Evolutionary conservation across 2,888 invertebrate species (phyloP).

Genomic region (Gerris lacustris): DNA sequence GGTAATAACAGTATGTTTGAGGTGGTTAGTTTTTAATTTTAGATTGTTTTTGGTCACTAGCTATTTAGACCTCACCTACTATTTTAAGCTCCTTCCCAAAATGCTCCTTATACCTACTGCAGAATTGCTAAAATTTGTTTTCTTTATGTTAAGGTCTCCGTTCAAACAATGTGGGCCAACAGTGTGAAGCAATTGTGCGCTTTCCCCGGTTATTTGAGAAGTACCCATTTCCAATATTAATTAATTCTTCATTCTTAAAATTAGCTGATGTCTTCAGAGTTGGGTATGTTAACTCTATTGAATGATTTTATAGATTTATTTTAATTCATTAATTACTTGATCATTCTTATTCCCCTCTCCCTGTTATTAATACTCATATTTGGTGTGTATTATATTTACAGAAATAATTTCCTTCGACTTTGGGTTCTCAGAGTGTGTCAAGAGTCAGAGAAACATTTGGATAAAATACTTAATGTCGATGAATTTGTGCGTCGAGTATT

Average conservation of each 20-base stretch:
- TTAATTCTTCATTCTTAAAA: constrained; percentile 90
- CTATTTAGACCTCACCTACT: not conserved
- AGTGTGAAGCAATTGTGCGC: constrained; percentile 92
- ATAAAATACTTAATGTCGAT: constrained; percentile 89
- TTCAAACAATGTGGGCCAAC: constrained; percentile 84
- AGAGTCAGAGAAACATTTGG: constrained; percentile 89
- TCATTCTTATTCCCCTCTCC: not conserved
- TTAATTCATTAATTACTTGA: not conserved
- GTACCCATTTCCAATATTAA: constrained; percentile 93
- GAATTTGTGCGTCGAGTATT: constrained; percentile 83
- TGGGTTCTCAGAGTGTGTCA: constrained; percentile 88
- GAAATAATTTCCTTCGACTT: constrained; percentile 80
- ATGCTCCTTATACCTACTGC: too few relatives aligned
- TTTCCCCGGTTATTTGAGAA: constrained; percentile 91
- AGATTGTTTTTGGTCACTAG: too few relatives aligned
- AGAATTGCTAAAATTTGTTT: not conserved
- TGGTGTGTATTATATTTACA: constrained; percentile 33
- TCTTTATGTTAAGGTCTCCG: constrained; percentile 55
- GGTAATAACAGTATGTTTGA: too few relatives aligned
- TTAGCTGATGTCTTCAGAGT: constrained; percentile 86
- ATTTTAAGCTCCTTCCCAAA: too few relatives aligned
- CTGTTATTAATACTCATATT: too few relatives aligned
- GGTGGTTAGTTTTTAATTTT: too few relatives aligned
- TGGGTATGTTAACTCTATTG: constrained; percentile 39
- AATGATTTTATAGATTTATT: not conserved